Conservation (phyloP, 2,113 vertebrate genomes). For the Ceratotherium simum region DNA sequence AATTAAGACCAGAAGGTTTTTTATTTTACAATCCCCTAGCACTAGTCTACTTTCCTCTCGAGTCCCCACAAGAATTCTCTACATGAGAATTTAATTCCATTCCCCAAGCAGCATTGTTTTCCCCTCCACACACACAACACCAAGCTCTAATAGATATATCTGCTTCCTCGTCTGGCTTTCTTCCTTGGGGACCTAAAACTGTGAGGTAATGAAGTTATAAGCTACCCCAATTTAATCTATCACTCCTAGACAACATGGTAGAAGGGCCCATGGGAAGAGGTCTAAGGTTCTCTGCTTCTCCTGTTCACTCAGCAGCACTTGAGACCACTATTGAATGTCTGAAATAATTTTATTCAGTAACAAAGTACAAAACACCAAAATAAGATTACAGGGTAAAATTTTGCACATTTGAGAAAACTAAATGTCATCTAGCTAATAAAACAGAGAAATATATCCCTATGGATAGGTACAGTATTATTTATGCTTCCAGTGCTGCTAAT, state of each 20-base stretch:
- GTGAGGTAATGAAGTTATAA: neutral
- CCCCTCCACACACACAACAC: neutral
- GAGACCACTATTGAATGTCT: neutral
- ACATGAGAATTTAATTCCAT: neutral
- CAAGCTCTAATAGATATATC: neutral
- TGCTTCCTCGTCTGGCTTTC: neutral
- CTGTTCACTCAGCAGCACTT: neutral
- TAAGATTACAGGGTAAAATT: neutral
- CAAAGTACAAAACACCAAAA: neutral
- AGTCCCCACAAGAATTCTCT: neutral
- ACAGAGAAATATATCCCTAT: neutral
- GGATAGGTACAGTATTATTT: neutral
- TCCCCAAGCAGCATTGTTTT: neutral
- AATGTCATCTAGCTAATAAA: neutral
- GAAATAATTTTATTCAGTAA: constrained; percentile 13
- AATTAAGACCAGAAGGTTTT: neutral
- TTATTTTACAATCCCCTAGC: neutral
- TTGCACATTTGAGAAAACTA: neutral
- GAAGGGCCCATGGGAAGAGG: neutral
- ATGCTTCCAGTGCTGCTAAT: neutral
- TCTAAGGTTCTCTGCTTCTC: neutral
- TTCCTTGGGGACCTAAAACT: neutral
- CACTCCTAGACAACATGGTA: neutral
- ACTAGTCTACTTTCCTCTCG: neutral
- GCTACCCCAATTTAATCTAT: neutral